A percentile compares a stretch with the other conserved stretches of the same genome.
Evolutionary conservation across 1,140 invertebrate genomes (phyloP).

Genomic region (Magallana gigas): DNA sequence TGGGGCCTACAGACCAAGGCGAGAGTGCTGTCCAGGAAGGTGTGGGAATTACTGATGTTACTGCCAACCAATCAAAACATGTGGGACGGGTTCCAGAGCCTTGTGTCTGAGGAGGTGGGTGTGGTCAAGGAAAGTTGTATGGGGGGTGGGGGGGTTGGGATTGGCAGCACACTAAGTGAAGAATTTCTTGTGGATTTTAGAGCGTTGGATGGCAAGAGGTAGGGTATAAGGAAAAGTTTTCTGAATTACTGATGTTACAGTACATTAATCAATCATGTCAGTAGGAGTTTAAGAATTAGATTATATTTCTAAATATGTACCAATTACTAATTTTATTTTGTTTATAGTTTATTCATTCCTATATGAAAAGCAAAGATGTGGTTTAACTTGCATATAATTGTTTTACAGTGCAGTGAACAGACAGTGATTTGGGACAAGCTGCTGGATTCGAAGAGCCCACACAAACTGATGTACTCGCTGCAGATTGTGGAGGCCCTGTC

Average conservation of each 20-base stretch:
- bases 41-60: constrained; percentile 96
- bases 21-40: constrained; percentile 88
- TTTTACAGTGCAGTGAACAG: constrained; percentile 50
- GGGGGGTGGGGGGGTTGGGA: no score
- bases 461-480: constrained; percentile 96
- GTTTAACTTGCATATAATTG: not conserved
- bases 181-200: no score
- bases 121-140: not conserved
- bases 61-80: constrained; percentile 93
- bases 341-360: no score
- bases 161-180: no score
- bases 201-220: no score
- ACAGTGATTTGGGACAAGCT: constrained; percentile 83
- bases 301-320: no score
- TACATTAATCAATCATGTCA: no score
- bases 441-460: constrained; percentile 91
- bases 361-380: no score
- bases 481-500: constrained; percentile 92
- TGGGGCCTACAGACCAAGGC: constrained; percentile 92
- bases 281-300: no score
- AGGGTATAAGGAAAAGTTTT: no score
- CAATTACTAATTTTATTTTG: no score
- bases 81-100: constrained; percentile 87
- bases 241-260: no score
- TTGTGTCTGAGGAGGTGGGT: constrained; percentile 66